Base-by-base conservation (phyloP, 2,888 invertebrate genomes). In the Cyclophora albipunctata region DNA sequence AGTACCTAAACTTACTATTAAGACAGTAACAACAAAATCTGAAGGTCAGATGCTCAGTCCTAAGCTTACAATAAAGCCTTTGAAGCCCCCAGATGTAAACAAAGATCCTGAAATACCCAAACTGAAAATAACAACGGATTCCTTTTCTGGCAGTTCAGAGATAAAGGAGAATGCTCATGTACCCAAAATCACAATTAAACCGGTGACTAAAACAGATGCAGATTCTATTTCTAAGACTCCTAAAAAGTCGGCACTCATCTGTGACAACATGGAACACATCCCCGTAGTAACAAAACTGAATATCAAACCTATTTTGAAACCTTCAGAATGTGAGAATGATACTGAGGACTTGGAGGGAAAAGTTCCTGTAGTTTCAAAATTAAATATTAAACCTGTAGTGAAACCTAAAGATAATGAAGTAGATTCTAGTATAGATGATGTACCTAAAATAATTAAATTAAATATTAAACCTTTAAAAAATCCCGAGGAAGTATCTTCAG, bases 101-200 rank as follows among this genome's bases (percentile, higher is more conserved):
- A 75, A 71, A 60, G 83, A 79, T 46, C 63, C 45, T 62, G 66
- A 75, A 57, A 69, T 75, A 46, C 68, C 71, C 46, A 83, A 78
- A 63, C 50, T 73, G 7, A 83, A 78, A 59, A 75, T 79, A 54
- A 64, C 78, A 41, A 55, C 74, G 52, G 84, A 84, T 49, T 54
- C 72, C 51, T 63, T 68, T 63, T 62, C 74, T 50, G 61, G 75
- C 53, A 70, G 63, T 63, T 46, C 67, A 55, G 81, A 81, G 51
- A 53, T 63, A n/a, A 81, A 76, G 66, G 84, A 85, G 62, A 73
- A 67, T 67, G 63, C 77, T 44, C 85, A 89, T 70, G 80, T 91
- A 69, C 91, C 91, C 64, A 91, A 91, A 80, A 81, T 91, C 51
- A 91, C 91, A 49, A 91, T 91, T 42, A 91, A 91, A 74, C 84